Evolutionary conservation across 2,797 vertebrate species (phyloP).

Genomic region (Phoxinus dragarum): DNA sequence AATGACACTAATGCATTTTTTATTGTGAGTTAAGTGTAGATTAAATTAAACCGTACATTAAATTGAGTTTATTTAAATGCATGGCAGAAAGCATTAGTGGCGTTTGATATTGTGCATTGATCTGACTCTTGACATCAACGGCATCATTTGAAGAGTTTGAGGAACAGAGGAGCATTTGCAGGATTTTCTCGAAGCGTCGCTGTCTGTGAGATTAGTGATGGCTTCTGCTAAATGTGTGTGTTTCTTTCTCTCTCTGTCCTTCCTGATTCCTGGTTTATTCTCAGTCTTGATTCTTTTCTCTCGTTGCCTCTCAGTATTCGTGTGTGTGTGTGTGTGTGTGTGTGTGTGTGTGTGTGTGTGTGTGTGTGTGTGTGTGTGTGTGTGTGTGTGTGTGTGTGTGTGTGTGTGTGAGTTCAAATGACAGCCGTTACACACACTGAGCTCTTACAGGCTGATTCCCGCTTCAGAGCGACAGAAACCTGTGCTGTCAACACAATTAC

Average conservation of each 20-base stretch:
- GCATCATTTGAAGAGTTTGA: neutral
- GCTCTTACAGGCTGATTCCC: neutral
- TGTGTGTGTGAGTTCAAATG: conserved; percentile 53
- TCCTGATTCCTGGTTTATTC: conserved; percentile 78
- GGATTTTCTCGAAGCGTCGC: conserved; percentile 69
- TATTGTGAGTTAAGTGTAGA: neutral
- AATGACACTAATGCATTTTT: neutral
- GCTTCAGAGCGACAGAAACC: neutral
- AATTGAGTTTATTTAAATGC: neutral
- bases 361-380: too few species aligned
- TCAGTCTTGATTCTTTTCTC: conserved; percentile 57
- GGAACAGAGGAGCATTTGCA: conserved; percentile 79
- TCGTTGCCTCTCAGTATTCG: conserved; percentile 54
- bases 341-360: too few species aligned
- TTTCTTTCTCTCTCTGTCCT: conserved; percentile 78
- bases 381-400: neutral
- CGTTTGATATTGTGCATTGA: neutral
- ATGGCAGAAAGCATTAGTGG: neutral
- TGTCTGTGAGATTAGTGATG: conserved; percentile 77
- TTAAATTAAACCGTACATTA: neutral
- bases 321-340: conserved; percentile 41
- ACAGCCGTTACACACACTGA: conserved; percentile 10
- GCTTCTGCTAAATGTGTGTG: conserved; percentile 80
- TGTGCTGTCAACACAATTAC: neutral
- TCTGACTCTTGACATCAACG: neutral